phyloP scores from a whole-genome alignment of 2,797 vertebrate species.

The Petrocephalus schoutedeni region DNA sequence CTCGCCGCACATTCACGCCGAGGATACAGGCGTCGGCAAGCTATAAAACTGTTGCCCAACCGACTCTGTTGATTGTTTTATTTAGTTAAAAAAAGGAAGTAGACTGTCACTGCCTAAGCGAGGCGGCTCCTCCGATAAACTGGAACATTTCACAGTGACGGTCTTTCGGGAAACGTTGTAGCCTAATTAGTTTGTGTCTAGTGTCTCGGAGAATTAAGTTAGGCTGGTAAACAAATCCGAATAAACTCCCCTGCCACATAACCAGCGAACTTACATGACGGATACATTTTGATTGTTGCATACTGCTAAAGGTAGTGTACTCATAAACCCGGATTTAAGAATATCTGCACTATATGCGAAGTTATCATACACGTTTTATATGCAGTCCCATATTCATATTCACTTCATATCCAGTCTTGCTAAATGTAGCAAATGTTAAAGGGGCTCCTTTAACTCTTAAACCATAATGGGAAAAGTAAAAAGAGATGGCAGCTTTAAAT shows the following conservation, averaged over 20 bases:
- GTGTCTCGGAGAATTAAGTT: neutral
- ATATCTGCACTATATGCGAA: neutral
- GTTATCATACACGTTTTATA: neutral
- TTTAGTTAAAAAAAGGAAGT: neutral
- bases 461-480: neutral
- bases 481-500: neutral
- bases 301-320: neutral
- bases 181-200: neutral
- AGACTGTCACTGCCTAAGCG: neutral
- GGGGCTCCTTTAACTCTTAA: too few species aligned
- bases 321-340: neutral
- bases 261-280: neutral
- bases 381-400: neutral
- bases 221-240: neutral
- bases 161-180: neutral
- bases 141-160: neutral
- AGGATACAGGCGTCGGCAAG: neutral
- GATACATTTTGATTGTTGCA: neutral
- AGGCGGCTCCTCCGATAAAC: neutral
- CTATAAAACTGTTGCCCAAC: neutral
- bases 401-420: neutral
- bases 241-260: neutral
- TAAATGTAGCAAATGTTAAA: neutral
- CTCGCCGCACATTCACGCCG: neutral
- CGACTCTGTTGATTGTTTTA: neutral